Base-by-base conservation (phyloP, 35 echinoderm and acorn worm species). In the Strongylocentrotus purpuratus region DNA sequence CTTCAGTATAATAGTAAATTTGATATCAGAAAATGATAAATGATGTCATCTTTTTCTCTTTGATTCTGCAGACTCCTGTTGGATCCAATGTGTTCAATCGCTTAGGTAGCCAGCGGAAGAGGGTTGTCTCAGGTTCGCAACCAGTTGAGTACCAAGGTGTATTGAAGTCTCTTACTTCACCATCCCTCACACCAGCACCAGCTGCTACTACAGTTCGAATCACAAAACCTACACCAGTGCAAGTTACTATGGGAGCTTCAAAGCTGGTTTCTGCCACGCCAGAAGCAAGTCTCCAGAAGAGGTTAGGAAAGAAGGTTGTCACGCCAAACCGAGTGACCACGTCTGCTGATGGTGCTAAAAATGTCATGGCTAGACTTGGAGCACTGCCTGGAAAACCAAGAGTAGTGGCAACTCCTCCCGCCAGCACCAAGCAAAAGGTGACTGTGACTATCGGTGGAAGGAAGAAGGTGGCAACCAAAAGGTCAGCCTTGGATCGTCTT, bases 71-170 rank as follows among this genome's bases (percentile, higher is more conserved):
- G 87, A 46, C 87, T 89, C 33, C 85, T 88, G 88, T 28, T 28
- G 31, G 48, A 15, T 48, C 96, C 12, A 89, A 46, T 47, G 94
- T 96, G 35, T 96, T 96, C 94, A 96, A 96, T 61, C 85, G 96
- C 45, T 61, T 96, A 6, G 96, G 93, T 46, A 93, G 94, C n/a
- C 94, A 87, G 88, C 94, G 95, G 25, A 31, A 94, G n/a, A 87
- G 92, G 7, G n/a, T 31, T 2, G 10, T 94, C 33, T 88, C 93
- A 31, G 32, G 78, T 8, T 87, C 92, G n/a, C 20, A 93, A 48
- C 86, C 47, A 0, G 47, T 96, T n/a, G 86, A 96, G 22, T 96
- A 96, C 32, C 96, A 96, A 28, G 96, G 96, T 61, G 94, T 96
- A 7, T 25, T 96, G 86, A 96, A 96, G 45, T 61, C 93, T 28